Conservation (phyloP, 2,888 invertebrate species). For the Limnephilus lunatus region DNA sequence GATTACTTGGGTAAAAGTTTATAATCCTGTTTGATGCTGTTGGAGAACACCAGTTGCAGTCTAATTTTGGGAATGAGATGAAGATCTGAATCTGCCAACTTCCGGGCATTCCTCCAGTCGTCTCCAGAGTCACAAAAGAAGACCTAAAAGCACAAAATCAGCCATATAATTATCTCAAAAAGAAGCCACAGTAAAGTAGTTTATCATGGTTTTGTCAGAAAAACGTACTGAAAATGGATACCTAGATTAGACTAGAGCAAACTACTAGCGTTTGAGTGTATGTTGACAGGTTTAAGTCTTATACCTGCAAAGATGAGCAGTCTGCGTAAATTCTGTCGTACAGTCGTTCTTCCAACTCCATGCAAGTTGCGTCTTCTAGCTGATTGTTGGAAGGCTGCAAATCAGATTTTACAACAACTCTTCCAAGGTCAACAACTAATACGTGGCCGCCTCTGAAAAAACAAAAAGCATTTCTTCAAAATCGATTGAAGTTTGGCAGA, state of each 20-base stretch:
- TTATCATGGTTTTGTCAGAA: neutral
- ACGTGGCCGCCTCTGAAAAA: constrained; percentile 82
- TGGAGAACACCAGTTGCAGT: constrained; percentile 83
- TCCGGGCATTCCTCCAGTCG: constrained; percentile 85
- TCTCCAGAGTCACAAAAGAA: constrained; percentile 81
- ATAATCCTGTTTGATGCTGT: constrained; percentile 85
- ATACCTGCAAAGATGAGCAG: constrained; percentile 82
- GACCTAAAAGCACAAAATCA: constrained; percentile 69
- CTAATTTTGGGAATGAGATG: constrained; percentile 85
- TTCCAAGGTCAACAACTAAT: constrained; percentile 85
- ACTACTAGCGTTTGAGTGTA: no score
- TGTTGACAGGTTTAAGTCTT: neutral
- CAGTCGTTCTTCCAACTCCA: constrained; percentile 88
- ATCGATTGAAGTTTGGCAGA: neutral
- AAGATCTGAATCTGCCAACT: constrained; percentile 84
- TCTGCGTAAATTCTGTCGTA: constrained; percentile 87
- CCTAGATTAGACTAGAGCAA: no score
- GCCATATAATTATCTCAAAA: neutral
- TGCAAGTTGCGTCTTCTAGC: constrained; percentile 86
- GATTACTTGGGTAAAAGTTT: constrained; percentile 81
- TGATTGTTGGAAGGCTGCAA: constrained; percentile 82
- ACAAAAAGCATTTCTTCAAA: constrained; percentile 42
- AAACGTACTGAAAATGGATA: no score
- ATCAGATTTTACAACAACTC: constrained; percentile 83
- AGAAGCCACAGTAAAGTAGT: neutral